phyloP scores from a whole-genome alignment of 2,888 invertebrate species.

The Xiphydria camelus region DNA sequence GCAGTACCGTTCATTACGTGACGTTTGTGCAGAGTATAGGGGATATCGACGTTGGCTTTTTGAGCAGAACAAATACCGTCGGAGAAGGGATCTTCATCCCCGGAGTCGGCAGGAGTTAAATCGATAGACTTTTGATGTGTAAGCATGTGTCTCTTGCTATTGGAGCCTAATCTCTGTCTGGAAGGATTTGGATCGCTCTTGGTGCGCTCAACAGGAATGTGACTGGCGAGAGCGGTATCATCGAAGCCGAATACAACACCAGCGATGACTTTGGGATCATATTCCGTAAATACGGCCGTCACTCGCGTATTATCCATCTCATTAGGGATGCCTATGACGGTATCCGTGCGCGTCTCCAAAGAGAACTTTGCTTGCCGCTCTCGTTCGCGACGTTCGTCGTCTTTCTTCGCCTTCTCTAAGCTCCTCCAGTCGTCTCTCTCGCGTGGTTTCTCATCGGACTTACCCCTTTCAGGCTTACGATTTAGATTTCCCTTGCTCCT shows the following conservation, averaged over 20 bases:
- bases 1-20: constrained; percentile 86
- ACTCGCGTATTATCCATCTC: constrained; percentile 49
- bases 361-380: constrained; percentile 42
- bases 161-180: constrained; percentile 72
- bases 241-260: constrained; percentile 52
- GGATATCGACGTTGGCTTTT: constrained; percentile 67
- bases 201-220: constrained; percentile 77
- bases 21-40: constrained; percentile 81
- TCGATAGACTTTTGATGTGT: constrained; percentile 88
- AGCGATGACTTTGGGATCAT: constrained; percentile 68
- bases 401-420: constrained; percentile 49
- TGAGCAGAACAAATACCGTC: constrained; percentile 59
- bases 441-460: constrained; percentile 43
- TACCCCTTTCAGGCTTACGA: constrained; percentile 27
- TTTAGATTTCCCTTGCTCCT: constrained; percentile 22
- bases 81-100: constrained; percentile 79
- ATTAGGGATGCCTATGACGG: constrained; percentile 34
- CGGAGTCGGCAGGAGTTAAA: constrained; percentile 81
- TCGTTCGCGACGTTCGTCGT: constrained; percentile 46
- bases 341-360: constrained; percentile 44
- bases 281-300: constrained; percentile 61
- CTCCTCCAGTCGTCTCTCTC: constrained; percentile 54
- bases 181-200: constrained; percentile 86
- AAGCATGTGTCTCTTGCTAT: constrained; percentile 74
- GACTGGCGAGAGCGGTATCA: constrained; percentile 48